These are phyloP conservation scores for Elysia chlorotica DNA, from an alignment of 1,140 invertebrate genomes.

Conservation along the genomic window DNA sequence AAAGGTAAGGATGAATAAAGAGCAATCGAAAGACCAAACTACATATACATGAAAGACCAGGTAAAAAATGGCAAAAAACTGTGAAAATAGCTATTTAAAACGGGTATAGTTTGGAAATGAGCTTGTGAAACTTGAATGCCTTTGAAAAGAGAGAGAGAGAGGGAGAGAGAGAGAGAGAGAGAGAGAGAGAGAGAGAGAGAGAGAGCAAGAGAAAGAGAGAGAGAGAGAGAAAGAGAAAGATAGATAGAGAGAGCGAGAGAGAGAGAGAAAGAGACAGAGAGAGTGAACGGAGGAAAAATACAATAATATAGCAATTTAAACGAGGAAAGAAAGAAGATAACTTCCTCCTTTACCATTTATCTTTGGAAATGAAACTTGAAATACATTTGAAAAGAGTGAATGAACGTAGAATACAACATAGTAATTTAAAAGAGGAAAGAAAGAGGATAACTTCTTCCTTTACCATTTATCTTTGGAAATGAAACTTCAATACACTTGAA, in stretches of 20 bases:
- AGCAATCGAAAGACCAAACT: no score
- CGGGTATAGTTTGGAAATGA: no score
- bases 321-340: background rate
- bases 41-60: no score
- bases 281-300: background rate
- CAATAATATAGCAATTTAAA: background rate
- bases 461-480: background rate
- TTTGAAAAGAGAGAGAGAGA: conserved; percentile 32
- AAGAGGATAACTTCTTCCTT: background rate
- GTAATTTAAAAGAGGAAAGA: background rate
- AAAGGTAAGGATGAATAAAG: no score
- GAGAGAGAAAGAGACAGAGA: background rate
- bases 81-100: no score
- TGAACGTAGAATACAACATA: background rate
- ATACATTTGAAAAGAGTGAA: background rate
- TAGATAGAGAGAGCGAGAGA: background rate
- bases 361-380: background rate
- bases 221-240: background rate
- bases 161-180: conserved; percentile 27
- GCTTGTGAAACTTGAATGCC: no score
- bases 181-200: conserved; percentile 9
- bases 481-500: no score
- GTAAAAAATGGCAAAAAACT: no score
- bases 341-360: background rate
- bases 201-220: background rate